Conservation (phyloP, 2,113 vertebrate genomes). For the Mungos mungo region DNA sequence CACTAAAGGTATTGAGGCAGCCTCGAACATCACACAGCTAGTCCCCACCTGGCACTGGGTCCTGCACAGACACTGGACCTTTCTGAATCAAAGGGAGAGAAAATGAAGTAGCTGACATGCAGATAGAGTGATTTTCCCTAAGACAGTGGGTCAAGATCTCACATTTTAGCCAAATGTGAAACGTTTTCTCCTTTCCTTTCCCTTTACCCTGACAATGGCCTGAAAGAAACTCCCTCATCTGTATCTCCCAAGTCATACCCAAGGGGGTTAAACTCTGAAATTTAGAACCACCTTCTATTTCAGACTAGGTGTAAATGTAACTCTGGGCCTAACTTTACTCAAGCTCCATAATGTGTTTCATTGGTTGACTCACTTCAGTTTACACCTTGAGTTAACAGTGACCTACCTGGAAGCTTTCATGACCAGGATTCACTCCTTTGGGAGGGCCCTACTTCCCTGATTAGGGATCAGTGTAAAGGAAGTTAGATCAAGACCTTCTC, state of each 20-base stretch:
- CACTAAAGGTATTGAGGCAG: neutral
- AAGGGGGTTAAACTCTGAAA: neutral
- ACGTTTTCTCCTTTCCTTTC: neutral
- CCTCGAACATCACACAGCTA: neutral
- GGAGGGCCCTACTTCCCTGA: too few relatives aligned
- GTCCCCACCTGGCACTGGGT: neutral
- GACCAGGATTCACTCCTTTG: too few relatives aligned
- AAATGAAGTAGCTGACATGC: neutral
- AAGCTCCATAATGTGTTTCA: neutral
- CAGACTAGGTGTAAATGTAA: neutral
- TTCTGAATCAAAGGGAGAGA: neutral
- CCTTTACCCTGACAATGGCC: neutral
- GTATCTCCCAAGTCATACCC: neutral
- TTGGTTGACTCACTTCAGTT: neutral
- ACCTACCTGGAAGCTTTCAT: too few relatives aligned
- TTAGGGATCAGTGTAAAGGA: neutral
- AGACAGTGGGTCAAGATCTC: neutral
- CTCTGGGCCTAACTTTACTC: neutral
- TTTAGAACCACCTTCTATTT: neutral
- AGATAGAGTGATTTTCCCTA: neutral
- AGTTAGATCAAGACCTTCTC: too few relatives aligned
- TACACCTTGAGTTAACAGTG: too few relatives aligned
- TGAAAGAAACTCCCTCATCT: too few relatives aligned
- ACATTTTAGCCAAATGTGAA: neutral
- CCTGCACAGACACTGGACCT: neutral